These are phyloP conservation scores for Sebastes nivosus DNA, from an alignment of 2,797 vertebrate species.

Conservation along the genomic window DNA sequence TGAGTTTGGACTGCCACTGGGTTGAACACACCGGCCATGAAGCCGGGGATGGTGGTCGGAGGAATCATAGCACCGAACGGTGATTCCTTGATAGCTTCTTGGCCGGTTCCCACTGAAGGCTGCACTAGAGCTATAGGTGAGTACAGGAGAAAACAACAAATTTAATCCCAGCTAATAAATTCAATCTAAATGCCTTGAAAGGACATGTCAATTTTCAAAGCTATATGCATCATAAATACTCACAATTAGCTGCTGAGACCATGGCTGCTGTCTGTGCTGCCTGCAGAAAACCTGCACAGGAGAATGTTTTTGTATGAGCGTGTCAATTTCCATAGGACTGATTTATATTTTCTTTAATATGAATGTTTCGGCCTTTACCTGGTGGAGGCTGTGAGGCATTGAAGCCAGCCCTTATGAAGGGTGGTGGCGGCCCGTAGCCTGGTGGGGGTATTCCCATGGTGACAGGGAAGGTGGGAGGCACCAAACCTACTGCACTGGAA, in stretches of 20 bases:
- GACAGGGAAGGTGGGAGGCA: conserved; percentile 93
- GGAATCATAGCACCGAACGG: conserved; percentile 89
- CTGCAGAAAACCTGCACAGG: conserved; percentile 88
- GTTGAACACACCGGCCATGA: conserved; percentile 87
- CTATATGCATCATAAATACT: conserved; percentile 46
- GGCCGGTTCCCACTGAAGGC: conserved; percentile 85
- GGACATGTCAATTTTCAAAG: not conserved
- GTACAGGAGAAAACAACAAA: conserved; percentile 12
- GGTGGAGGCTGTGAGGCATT: conserved; percentile 96
- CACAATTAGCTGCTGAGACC: conserved; percentile 76
- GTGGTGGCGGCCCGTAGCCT: conserved; percentile 92
- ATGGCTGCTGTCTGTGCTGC: conserved; percentile 87
- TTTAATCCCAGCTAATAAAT: not conserved
- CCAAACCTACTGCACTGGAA: conserved; percentile 90
- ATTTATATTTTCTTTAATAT: not conserved
- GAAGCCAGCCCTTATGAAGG: conserved; percentile 93
- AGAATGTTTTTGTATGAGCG: not conserved
- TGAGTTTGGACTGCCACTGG: conserved; percentile 83
- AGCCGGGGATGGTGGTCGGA: conserved; percentile 87
- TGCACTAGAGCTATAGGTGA: conserved; percentile 88
- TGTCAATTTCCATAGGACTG: not conserved
- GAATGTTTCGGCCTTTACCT: conserved; percentile 78
- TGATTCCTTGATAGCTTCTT: conserved; percentile 91
- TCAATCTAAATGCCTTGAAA: not conserved
- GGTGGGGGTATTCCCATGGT: conserved; percentile 96